phyloP scores from a whole-genome alignment of 2,797 vertebrate species.

The Amblyopsis hoosieri region DNA sequence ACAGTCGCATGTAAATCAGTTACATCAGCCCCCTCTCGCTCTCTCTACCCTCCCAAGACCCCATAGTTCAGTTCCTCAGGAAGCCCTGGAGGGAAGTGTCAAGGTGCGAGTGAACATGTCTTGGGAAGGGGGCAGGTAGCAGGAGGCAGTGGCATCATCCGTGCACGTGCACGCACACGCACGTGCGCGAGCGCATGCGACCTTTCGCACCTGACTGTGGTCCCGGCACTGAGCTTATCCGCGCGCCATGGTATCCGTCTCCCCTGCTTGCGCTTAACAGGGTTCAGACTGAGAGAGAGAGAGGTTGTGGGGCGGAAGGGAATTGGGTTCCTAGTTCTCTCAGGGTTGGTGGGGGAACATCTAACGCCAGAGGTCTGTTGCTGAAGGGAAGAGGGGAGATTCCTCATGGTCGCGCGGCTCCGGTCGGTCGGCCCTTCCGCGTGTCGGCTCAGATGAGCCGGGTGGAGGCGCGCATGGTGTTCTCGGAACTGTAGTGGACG shows the following conservation, averaged over 20 bases:
- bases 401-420: neutral
- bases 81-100: constrained; percentile 42
- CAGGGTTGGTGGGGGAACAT: constrained; percentile 53
- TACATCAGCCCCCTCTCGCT: constrained; percentile 30
- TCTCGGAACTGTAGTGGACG: constrained; percentile 98
- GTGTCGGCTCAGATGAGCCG: constrained; percentile 92
- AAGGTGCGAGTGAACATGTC: constrained; percentile 49
- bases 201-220: constrained; percentile 20
- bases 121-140: constrained; percentile 1
- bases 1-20: constrained; percentile 10
- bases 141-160: neutral
- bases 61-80: constrained; percentile 48
- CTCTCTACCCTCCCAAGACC: constrained; percentile 29
- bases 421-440: constrained; percentile 1
- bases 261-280: constrained; percentile 31
- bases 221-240: constrained; percentile 31
- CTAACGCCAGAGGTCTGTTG: constrained; percentile 42
- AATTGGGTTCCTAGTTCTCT: constrained; percentile 41
- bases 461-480: constrained; percentile 97
- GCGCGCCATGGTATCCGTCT: constrained; percentile 22
- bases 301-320: neutral
- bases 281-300: constrained; percentile 48
- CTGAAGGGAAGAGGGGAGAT: constrained; percentile 19
- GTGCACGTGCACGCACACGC: neutral
- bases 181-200: constrained; percentile 2